Evolutionary conservation across 2,113 vertebrate species (phyloP).

Genomic region (Mesocricetus auratus): DNA sequence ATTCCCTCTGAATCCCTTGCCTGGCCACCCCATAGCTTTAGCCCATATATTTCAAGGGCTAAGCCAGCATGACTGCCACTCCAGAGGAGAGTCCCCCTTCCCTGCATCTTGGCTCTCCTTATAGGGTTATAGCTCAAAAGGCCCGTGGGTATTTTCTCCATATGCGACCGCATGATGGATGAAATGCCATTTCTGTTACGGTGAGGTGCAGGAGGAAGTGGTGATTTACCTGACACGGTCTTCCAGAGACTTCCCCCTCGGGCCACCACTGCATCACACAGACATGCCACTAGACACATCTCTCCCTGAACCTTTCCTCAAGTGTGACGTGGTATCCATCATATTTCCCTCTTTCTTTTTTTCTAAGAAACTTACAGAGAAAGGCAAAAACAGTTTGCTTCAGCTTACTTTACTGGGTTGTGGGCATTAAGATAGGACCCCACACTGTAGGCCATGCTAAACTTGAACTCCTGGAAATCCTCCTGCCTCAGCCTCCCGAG

Average conservation of each 20-base stretch:
- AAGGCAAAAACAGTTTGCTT: background rate
- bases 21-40: background rate
- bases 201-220: background rate
- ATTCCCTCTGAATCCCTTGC: background rate
- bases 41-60: background rate
- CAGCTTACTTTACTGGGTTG: background rate
- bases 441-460: background rate
- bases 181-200: background rate
- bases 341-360: background rate
- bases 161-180: background rate
- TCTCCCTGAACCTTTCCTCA: background rate
- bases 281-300: background rate
- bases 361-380: constrained; percentile 13
- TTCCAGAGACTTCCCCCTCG: background rate
- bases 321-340: background rate
- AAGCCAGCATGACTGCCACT: background rate
- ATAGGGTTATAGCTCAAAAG: background rate
- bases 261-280: background rate
- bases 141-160: background rate
- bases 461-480: background rate
- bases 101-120: background rate
- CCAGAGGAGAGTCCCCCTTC: constrained; percentile 18
- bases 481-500: background rate
- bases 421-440: background rate
- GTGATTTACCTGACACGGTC: background rate